Conservation (phyloP, 2,797 vertebrate species). For the Denticeps clupeoides region DNA sequence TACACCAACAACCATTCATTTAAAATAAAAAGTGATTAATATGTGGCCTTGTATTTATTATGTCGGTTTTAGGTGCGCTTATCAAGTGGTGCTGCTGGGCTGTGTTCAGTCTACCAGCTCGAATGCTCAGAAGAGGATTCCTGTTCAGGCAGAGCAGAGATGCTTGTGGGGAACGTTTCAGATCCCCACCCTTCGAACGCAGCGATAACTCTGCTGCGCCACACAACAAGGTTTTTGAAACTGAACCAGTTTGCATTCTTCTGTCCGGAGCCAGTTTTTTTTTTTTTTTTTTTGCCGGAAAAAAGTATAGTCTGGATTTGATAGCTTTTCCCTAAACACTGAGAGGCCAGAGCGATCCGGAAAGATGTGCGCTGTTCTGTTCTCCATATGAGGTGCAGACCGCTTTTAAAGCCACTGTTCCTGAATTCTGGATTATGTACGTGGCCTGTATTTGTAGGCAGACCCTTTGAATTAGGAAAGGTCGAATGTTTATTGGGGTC, state of each 20-base stretch:
- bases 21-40: too few species aligned
- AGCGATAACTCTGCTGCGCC: constrained; percentile 40
- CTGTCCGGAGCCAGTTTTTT: constrained; percentile 47
- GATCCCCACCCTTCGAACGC: constrained; percentile 41
- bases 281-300: constrained; percentile 31
- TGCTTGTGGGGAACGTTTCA: constrained; percentile 27
- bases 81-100: too few species aligned
- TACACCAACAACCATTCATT: too few species aligned
- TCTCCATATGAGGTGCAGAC: neutral
- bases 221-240: constrained; percentile 40
- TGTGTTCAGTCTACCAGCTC: too few species aligned
- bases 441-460: constrained; percentile 42
- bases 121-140: too few species aligned
- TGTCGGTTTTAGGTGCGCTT: too few species aligned
- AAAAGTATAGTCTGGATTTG: constrained; percentile 44
- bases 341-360: constrained; percentile 10
- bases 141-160: constrained; percentile 5
- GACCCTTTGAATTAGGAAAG: constrained; percentile 59
- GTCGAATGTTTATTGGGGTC: constrained; percentile 71
- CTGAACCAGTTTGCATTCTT: constrained; percentile 45
- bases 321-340: constrained; percentile 12
- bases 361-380: constrained; percentile 13
- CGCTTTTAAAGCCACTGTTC: neutral
- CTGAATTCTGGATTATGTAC: constrained; percentile 12
- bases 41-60: too few species aligned